Percentiles rank a stretch among this genome's conserved stretches.
Evolutionary conservation across 2,888 invertebrate genomes (phyloP).

Genomic region (Meandrusa payeni): DNA sequence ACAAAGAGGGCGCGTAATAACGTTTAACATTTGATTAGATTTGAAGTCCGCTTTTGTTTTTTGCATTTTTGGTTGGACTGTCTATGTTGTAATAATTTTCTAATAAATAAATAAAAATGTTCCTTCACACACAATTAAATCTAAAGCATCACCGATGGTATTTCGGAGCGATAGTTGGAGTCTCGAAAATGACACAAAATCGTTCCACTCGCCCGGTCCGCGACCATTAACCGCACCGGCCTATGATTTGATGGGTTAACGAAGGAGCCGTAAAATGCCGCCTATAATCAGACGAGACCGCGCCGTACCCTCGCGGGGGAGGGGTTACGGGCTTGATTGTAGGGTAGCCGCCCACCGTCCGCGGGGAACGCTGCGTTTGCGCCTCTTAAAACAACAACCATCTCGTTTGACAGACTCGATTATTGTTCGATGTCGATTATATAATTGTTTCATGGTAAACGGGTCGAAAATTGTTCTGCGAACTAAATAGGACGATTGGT

Average conservation of each 20-base stretch:
- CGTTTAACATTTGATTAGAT: too few relatives aligned
- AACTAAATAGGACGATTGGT: too few relatives aligned
- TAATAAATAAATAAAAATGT: too few relatives aligned
- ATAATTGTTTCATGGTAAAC: neutral
- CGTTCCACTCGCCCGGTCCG: constrained; percentile 49
- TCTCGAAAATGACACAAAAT: constrained; percentile 67
- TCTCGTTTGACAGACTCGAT: constrained; percentile 23
- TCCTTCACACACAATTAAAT: constrained; percentile 64
- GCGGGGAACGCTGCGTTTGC: constrained; percentile 45
- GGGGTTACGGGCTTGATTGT: constrained; percentile 56
- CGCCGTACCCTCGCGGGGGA: constrained; percentile 49
- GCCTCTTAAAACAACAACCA: constrained; percentile 48
- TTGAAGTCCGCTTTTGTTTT: too few relatives aligned
- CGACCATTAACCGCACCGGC: constrained; percentile 54
- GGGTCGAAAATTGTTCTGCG: too few relatives aligned
- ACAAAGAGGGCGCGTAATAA: too few relatives aligned
- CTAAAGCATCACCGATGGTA: constrained; percentile 40
- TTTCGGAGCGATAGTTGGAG: constrained; percentile 35
- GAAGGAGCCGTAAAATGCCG: constrained; percentile 69
- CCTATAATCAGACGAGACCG: constrained; percentile 65
- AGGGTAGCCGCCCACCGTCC: constrained; percentile 71
- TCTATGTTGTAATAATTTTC: too few relatives aligned
- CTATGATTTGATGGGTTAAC: constrained; percentile 76
- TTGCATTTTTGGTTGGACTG: too few relatives aligned
- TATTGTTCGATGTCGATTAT: constrained; percentile 12